Conservation (phyloP, 2,888 invertebrate genomes). For the Allolobophora icterica region DNA sequence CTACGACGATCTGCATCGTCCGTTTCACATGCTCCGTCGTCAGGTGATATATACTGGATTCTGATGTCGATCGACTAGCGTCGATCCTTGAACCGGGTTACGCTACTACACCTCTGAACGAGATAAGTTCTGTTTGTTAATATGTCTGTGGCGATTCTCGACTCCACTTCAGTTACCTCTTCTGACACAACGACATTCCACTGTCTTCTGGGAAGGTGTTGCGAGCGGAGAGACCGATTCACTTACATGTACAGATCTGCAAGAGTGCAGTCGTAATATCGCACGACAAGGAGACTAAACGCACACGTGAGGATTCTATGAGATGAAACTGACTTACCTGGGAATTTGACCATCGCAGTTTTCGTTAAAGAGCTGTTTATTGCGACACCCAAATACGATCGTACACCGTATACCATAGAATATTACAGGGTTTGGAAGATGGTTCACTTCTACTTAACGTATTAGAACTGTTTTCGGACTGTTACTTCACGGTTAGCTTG, state of each 20-base stretch:
- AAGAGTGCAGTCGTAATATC: neutral
- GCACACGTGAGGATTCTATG: neutral
- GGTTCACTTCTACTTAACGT: neutral
- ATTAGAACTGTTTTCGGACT: neutral
- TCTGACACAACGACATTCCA: neutral
- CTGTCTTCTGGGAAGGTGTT: neutral
- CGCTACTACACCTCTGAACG: constrained; percentile 1
- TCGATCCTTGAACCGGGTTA: neutral
- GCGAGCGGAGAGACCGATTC: neutral
- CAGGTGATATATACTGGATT: neutral
- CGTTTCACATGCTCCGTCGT: neutral
- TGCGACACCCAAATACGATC: neutral
- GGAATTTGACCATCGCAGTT: too few species aligned
- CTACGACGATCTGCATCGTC: neutral
- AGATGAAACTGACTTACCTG: neutral
- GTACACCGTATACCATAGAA: neutral
- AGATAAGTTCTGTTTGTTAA: neutral
- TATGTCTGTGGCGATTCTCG: neutral
- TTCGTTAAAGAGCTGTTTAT: too few species aligned
- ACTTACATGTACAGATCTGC: neutral
- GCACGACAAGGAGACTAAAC: neutral
- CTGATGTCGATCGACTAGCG: neutral
- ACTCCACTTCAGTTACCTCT: neutral
- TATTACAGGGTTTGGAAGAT: neutral
- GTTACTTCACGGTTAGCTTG: too few species aligned